phyloP scores from a whole-genome alignment of 2,888 invertebrate species.

The Eupithecia vulgata region DNA sequence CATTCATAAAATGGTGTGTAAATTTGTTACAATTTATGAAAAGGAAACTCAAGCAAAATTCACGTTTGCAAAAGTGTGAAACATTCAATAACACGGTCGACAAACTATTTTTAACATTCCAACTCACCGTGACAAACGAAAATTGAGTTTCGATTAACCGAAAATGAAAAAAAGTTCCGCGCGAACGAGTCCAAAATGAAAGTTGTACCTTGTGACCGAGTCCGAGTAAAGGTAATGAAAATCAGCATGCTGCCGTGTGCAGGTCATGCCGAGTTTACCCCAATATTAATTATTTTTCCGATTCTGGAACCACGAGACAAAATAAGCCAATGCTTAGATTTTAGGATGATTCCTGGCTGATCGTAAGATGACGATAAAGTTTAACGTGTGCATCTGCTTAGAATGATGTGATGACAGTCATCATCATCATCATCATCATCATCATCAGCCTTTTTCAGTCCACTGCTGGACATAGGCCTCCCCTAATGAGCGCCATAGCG shows the following conservation, averaged over 20 bases:
- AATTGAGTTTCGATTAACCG: conserved; percentile 24
- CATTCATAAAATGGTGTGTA: too few relatives aligned
- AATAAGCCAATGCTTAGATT: neutral
- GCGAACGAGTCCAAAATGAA: conserved; percentile 2
- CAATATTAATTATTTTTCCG: neutral
- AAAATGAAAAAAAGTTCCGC: conserved; percentile 16
- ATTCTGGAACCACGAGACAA: neutral
- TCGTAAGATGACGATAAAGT: too few relatives aligned
- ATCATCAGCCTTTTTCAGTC: too few relatives aligned
- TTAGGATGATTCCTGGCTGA: too few relatives aligned
- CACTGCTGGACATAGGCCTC: too few relatives aligned
- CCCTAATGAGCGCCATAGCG: too few relatives aligned
- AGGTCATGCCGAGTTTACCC: neutral
- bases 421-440: too few relatives aligned
- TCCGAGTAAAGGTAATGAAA: neutral
- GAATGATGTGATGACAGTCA: too few relatives aligned
- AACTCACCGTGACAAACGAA: conserved; percentile 26
- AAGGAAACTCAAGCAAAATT: neutral
- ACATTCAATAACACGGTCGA: conserved; percentile 23
- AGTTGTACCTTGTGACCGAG: neutral
- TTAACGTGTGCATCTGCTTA: too few relatives aligned
- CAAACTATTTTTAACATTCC: conserved; percentile 19
- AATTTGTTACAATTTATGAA: neutral
- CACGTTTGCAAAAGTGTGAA: conserved; percentile 5
- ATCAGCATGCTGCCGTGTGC: neutral